phyloP scores from a whole-genome alignment of 1,140 invertebrate genomes.

The Monochamus saltuarius region DNA sequence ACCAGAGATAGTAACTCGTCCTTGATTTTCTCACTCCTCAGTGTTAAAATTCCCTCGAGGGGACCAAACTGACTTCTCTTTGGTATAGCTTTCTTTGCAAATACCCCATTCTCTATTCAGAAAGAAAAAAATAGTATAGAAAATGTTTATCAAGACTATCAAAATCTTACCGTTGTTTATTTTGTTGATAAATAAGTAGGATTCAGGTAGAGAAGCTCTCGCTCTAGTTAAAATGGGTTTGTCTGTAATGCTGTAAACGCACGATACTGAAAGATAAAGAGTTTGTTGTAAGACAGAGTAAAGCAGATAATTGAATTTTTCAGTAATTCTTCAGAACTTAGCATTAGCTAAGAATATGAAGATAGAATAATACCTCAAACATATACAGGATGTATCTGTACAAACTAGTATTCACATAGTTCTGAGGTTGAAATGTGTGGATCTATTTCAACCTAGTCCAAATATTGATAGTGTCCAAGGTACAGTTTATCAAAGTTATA shows the following conservation, averaged over 20 bases:
- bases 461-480: no score
- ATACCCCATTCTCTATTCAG: slow-evolving; percentile 64
- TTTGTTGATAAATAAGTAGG: slow-evolving; percentile 64
- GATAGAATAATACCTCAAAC: no score
- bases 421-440: no score
- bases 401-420: no score
- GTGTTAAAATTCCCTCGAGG: slow-evolving; percentile 65
- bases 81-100: slow-evolving; percentile 69
- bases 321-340: no score
- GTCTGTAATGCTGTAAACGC: slow-evolving; percentile 65
- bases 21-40: slow-evolving; percentile 14
- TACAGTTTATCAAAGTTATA: no score
- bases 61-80: slow-evolving; percentile 76
- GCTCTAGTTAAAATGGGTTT: slow-evolving; percentile 74
- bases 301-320: no score
- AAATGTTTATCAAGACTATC: slow-evolving; percentile 1
- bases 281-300: no score
- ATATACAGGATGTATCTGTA: no score
- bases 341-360: no score
- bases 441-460: no score
- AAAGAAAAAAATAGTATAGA: neutral
- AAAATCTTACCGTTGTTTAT: slow-evolving; percentile 38
- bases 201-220: slow-evolving; percentile 68
- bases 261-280: slow-evolving; percentile 51
- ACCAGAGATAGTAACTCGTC: slow-evolving; percentile 12